Evolutionary conservation across 2,113 vertebrate genomes (phyloP).

Genomic region (Serranochromis macrocephalus): DNA sequence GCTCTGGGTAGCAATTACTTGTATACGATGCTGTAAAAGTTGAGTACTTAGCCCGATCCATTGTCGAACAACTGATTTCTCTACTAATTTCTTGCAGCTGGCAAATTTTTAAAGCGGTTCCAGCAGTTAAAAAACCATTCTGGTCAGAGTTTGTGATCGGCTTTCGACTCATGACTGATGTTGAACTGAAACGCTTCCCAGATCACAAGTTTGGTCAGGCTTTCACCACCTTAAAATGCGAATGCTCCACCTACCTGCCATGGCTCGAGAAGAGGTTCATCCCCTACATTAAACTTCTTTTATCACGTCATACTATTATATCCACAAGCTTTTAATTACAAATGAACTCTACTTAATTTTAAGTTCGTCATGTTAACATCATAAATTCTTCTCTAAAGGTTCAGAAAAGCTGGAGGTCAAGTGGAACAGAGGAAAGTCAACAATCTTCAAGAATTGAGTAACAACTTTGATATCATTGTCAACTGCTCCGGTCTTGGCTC

Average conservation of each 20-base stretch:
- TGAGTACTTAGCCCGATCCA: background rate
- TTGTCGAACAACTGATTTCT: background rate
- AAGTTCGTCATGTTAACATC: background rate
- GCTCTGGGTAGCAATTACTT: slow-evolving; percentile 78
- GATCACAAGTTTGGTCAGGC: slow-evolving; percentile 79
- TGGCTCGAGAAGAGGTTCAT: slow-evolving; percentile 87
- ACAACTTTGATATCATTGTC: slow-evolving; percentile 75
- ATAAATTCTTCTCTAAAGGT: slow-evolving; percentile 47
- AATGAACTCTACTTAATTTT: background rate
- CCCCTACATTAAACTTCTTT: background rate
- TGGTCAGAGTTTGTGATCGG: slow-evolving; percentile 84
- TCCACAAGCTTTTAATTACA: background rate
- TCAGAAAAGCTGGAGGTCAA: slow-evolving; percentile 71
- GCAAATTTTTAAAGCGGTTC: slow-evolving; percentile 79
- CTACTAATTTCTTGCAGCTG: slow-evolving; percentile 67
- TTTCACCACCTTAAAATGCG: slow-evolving; percentile 86
- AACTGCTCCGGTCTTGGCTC: slow-evolving; percentile 88
- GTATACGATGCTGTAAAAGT: background rate
- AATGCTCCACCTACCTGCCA: slow-evolving; percentile 79
- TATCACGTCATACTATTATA: background rate
- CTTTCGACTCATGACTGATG: slow-evolving; percentile 78
- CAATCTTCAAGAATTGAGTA: slow-evolving; percentile 75
- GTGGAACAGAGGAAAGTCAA: slow-evolving; percentile 67
- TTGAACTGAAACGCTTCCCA: slow-evolving; percentile 81
- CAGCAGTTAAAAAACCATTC: slow-evolving; percentile 72